Evolutionary conservation across 2,797 vertebrate genomes (phyloP).

Genomic region (Enteromius paludinosus): DNA sequence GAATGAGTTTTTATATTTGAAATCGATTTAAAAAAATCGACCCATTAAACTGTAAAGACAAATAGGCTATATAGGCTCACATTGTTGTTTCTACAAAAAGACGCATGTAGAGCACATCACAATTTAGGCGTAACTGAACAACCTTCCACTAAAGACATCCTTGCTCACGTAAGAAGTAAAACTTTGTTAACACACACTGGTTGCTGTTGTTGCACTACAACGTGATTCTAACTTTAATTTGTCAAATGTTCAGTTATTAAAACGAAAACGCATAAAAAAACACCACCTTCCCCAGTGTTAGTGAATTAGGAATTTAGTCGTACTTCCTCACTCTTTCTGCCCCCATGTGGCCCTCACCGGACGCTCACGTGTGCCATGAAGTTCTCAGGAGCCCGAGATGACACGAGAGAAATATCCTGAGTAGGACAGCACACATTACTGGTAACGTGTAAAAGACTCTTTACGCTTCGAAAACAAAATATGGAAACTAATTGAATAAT

Average conservation of each 20-base stretch:
- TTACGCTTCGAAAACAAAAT: not conserved
- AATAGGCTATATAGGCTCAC: not conserved
- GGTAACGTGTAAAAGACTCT: not conserved
- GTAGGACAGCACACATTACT: not conserved
- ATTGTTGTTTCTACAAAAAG: not conserved
- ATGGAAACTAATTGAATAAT: not conserved
- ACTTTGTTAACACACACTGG: not conserved
- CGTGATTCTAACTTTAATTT: not conserved
- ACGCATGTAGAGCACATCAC: not conserved
- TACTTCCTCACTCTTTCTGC: slow-evolving; percentile 73
- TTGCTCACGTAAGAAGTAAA: not conserved
- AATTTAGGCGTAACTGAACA: not conserved
- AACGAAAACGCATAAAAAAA: not conserved
- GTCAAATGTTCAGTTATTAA: not conserved
- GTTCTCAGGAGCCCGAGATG: slow-evolving; percentile 10
- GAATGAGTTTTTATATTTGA: not conserved
- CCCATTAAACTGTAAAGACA: not conserved
- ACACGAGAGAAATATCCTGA: not conserved
- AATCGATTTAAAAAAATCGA: not conserved
- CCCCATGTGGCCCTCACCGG: slow-evolving; percentile 74
- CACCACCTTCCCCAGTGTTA: not conserved
- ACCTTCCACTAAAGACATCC: not conserved
- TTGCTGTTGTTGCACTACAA: not conserved
- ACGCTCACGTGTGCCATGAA: slow-evolving; percentile 46
- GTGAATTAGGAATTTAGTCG: not conserved